phyloP scores from a whole-genome alignment of 2,888 invertebrate genomes.

The Drosophila anomelani region DNA sequence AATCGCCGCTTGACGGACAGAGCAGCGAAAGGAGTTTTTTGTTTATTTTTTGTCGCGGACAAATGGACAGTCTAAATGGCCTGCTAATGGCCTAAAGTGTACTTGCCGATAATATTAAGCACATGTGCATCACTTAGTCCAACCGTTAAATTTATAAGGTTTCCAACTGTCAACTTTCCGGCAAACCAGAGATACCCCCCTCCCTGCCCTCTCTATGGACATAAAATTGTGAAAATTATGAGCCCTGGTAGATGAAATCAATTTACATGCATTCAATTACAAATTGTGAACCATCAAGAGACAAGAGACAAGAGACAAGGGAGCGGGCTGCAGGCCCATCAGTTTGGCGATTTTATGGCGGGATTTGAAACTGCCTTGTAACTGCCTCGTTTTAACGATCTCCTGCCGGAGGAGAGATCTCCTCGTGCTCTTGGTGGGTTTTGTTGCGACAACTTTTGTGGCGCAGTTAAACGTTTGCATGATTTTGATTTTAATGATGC shows the following conservation, averaged over 20 bases:
- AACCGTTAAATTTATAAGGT: conserved; percentile 39
- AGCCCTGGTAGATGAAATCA: conserved; percentile 68
- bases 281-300: conserved; percentile 71
- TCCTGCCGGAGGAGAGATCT: not conserved
- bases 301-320: conserved; percentile 48
- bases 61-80: conserved; percentile 66
- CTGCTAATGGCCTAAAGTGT: conserved; percentile 82
- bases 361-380: conserved; percentile 72
- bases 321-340: conserved; percentile 50
- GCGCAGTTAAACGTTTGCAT: conserved; percentile 79
- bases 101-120: conserved; percentile 79
- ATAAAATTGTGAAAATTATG: conserved; percentile 66
- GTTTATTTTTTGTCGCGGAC: not conserved
- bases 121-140: conserved; percentile 64
- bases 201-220: conserved; percentile 1
- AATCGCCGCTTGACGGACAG: conserved; percentile 50
- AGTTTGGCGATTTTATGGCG: conserved; percentile 64
- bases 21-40: not conserved
- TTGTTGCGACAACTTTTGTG: conserved; percentile 74
- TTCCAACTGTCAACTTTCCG: conserved; percentile 1
- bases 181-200: not conserved
- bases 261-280: conserved; percentile 81
- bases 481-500: conserved; percentile 75
- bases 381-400: conserved; percentile 73
- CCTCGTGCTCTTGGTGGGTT: conserved; percentile 12